phyloP scores from a whole-genome alignment of 2,888 invertebrate genomes.

The Lucinisca nassula region DNA sequence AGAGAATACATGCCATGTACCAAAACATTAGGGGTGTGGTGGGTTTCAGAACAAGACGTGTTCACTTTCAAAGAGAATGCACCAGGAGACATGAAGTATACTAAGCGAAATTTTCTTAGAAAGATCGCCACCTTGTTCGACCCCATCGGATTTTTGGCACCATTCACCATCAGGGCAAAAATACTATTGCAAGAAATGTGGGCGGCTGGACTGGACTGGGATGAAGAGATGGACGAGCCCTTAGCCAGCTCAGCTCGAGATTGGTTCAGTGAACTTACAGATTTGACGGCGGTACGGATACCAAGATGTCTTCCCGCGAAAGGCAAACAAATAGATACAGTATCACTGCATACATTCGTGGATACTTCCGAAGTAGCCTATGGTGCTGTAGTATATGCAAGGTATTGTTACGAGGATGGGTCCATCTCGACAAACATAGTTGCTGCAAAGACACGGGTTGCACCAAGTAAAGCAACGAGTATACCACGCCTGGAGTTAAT shows the following conservation, averaged over 20 bases:
- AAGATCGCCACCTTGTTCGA: constrained; percentile 78
- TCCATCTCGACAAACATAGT: constrained; percentile 18
- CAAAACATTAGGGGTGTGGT: no score
- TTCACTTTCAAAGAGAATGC: no score
- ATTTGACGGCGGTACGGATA: constrained; percentile 31
- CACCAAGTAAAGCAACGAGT: constrained; percentile 38
- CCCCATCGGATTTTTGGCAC: constrained; percentile 79
- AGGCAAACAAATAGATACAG: no score
- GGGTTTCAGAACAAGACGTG: no score
- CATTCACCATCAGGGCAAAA: constrained; percentile 72
- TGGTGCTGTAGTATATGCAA: constrained; percentile 48
- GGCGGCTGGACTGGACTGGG: constrained; percentile 75
- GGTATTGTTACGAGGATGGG: constrained; percentile 16
- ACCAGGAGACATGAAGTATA: constrained; percentile 32
- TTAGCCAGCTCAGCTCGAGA: background rate
- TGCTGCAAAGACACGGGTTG: constrained; percentile 42
- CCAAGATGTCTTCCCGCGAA: constrained; percentile 38
- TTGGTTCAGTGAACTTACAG: constrained; percentile 18
- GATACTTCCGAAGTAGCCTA: constrained; percentile 57
- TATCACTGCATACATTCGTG: constrained; percentile 45
- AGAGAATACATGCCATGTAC: no score
- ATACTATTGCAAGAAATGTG: constrained; percentile 79
- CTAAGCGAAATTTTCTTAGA: constrained; percentile 74
- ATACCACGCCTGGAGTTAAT: constrained; percentile 41
- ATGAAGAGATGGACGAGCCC: constrained; percentile 65